Evolutionary conservation across 2,888 invertebrate species (phyloP).

Genomic region (Leucophenga maculata): DNA sequence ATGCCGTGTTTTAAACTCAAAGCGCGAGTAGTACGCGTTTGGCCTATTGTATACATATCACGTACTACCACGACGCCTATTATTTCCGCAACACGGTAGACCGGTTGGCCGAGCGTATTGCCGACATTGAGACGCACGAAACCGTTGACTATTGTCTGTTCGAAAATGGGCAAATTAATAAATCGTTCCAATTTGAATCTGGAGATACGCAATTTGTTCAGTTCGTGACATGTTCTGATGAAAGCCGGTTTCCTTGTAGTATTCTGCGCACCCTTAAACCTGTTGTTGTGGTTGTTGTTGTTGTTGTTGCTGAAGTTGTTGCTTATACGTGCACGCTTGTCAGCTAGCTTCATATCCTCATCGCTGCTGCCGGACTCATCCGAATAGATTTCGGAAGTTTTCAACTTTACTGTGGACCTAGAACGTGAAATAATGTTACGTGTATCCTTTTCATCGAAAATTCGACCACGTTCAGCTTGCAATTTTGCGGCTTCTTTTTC

Average conservation of each 20-base stretch:
- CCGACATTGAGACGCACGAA: conserved; percentile 98
- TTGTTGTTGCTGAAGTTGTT: too few relatives aligned
- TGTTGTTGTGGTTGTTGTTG: too few relatives aligned
- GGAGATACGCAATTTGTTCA: conserved; percentile 87
- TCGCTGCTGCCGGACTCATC: conserved; percentile 83
- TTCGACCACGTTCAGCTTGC: conserved; percentile 74
- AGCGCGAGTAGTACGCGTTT: conserved; percentile 94
- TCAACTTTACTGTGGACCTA: conserved; percentile 84
- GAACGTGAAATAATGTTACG: conserved; percentile 73
- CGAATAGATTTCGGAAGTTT: conserved; percentile 96
- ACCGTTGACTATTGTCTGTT: conserved; percentile 90
- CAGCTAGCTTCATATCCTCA: too few relatives aligned
- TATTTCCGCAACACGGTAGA: conserved; percentile 89
- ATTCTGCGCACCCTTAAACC: too few relatives aligned
- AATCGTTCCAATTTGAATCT: conserved; percentile 96
- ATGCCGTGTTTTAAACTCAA: conserved; percentile 85
- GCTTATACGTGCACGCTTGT: too few relatives aligned
- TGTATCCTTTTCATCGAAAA: conserved; percentile 76
- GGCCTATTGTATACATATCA: conserved; percentile 86
- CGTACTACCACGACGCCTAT: conserved; percentile 81
- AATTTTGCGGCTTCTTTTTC: conserved; percentile 78
- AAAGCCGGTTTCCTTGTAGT: too few relatives aligned
- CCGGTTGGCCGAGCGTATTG: conserved; percentile 89
- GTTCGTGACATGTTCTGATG: conserved; percentile 85
- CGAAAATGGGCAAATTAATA: conserved; percentile 96